Base-by-base conservation (phyloP, 92 coral and sea anemone species). In the Phenganax marumi region DNA sequence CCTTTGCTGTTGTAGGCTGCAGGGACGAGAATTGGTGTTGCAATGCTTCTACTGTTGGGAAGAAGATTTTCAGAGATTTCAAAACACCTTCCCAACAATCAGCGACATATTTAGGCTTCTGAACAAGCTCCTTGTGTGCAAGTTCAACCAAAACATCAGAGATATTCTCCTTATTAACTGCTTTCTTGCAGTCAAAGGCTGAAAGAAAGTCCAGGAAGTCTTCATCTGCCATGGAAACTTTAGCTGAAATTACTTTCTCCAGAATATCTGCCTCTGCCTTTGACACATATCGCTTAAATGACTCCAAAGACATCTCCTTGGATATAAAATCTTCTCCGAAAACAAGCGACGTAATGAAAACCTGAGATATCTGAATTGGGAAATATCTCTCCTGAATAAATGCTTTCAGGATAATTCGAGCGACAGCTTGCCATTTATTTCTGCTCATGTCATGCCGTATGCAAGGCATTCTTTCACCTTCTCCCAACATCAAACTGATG, bases 171-270 rank as follows among this genome's bases (percentile, higher is more conserved):
- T 83, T 52, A 11, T 21, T 55, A 21, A 75, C 82, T 2, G 63
- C n/a, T 13, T 61, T 75, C 75, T 70, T 85, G 75, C 88, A 85
- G 63, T 85, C 85, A 55, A 81, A 81, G 18, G 53, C 62, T 47
- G 81, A 70, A 58, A 81, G 50, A 8, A 56, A 56, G 21, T 56
- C 63, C 21, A 1, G 21, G 63, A 56, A 56, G 21, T 56, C 63
- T 3, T 54, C 50, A 25, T 33, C 43, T 33, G 43, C 43, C 5
- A 25, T 46, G 57, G 57, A 22, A 61, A 24, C 46, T 22, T 76
- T n/a, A 54, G 52, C 19, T 22, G 81, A 54, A 43, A 76, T 18
- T 43, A 39, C 33, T 18, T 54, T 76, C 17, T 76, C 63, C 26
- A 76, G 23, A 46, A 76, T 13, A n/a, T 77, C 82, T 77, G 68